Conservation (phyloP, 2,888 invertebrate species). For the Zhuqinia jingwanae region DNA sequence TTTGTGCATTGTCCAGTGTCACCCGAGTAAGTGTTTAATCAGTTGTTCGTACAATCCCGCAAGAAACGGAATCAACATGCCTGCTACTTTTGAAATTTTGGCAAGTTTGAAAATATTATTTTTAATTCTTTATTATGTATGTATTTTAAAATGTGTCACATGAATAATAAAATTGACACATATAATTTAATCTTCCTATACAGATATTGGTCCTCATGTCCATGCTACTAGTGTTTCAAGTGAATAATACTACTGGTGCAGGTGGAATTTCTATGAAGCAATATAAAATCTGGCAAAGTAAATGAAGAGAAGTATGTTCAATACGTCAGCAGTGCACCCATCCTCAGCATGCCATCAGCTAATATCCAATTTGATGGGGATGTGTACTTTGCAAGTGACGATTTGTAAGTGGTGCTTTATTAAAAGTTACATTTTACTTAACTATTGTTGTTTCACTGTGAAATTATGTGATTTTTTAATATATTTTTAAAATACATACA, state of each 20-base stretch:
- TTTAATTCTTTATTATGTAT: background rate
- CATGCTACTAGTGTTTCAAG: constrained; percentile 40
- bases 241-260: constrained; percentile 33
- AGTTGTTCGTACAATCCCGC: background rate
- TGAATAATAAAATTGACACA: no score
- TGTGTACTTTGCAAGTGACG: constrained; percentile 43
- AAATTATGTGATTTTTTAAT: no score
- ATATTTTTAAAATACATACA: no score
- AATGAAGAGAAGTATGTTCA: constrained; percentile 53
- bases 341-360: constrained; percentile 45
- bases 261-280: background rate
- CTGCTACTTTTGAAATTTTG: constrained; percentile 33
- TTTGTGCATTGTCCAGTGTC: background rate
- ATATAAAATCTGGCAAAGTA: constrained; percentile 2
- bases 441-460: no score
- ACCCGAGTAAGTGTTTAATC: background rate
- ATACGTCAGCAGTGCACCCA: constrained; percentile 30
- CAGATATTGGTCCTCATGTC: constrained; percentile 41
- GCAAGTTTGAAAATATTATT: constrained; percentile 34
- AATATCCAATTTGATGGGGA: constrained; percentile 48
- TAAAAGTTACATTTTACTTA: background rate
- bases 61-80: constrained; percentile 4
- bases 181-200: background rate
- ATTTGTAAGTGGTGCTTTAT: constrained; percentile 12
- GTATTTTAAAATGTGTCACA: no score